Base-by-base conservation (phyloP, 2,797 vertebrate genomes). In the Macrochelys suwanniensis region DNA sequence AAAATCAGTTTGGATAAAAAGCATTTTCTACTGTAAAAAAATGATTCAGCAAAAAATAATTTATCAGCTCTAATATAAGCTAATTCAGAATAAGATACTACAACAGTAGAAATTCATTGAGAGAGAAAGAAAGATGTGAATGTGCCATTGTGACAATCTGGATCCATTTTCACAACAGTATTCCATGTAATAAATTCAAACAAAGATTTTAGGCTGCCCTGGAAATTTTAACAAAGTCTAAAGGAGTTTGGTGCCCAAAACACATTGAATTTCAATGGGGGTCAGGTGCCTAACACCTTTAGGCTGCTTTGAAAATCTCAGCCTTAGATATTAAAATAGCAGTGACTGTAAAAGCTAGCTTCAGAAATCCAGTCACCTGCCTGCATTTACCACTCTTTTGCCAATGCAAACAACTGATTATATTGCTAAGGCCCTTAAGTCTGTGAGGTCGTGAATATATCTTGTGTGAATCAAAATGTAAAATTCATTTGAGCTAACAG, bases 41-140 rank as follows among this genome's bases (percentile, higher is more conserved):
- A 47, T 0, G 0, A 47, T 19, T 59, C 17, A 68, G 49, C 1
- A 90, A 6, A 50, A 90, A 93, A 59, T 7, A 37, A 5, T n/a
- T 87, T 33, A 77, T 9, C 54, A 77, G 50, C 8, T 88, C 4
- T 53, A 9, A 49, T 23, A 76, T 0, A 4, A 80, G 94, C 90
- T 51, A 1, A 10, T 59, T 17, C 15, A 6, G 78, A 74, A 54
- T 33, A 53, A 65, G 19, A 80, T 45, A 54, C 3, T 3, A 77
- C 76, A 84, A 42, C 2, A 31, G 11, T 33, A 28, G 28, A 12
- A 65, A 65, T n/a, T 65, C 61, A 65, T 33, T 33, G 61, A 37
- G 16, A 37, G n/a, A 68, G 17, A 68, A 16, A 68, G 17, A 42
- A 81, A 3, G 61, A 92, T 88, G 88, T 68, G 2, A 4, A 23